These are phyloP conservation scores for Eupleurogrammus muticus DNA, from an alignment of 2,797 vertebrate genomes.

Conservation along the genomic window DNA sequence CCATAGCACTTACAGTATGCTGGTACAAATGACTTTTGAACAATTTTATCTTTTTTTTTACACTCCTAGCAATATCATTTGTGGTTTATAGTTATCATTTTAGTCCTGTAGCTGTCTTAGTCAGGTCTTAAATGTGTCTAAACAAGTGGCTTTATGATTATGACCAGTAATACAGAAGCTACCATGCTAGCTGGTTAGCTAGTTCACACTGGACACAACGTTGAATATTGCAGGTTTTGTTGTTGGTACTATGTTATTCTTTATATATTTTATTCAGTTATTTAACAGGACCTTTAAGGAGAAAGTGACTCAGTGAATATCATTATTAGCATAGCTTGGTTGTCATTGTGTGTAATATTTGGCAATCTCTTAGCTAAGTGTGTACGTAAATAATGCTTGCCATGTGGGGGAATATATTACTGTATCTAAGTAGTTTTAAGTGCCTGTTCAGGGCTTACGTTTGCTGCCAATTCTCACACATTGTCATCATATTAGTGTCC, in stretches of 20 bases:
- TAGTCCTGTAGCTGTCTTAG: constrained; percentile 27
- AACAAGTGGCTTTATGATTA: constrained; percentile 35
- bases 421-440: constrained; percentile 72
- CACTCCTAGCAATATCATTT: background rate
- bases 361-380: constrained; percentile 41
- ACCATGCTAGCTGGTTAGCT: constrained; percentile 14
- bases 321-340: constrained; percentile 39
- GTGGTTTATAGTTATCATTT: constrained; percentile 18
- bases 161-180: background rate
- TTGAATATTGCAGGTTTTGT: constrained; percentile 33
- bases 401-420: constrained; percentile 40
- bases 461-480: constrained; percentile 16
- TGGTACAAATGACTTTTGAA: constrained; percentile 15
- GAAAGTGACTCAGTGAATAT: constrained; percentile 30
- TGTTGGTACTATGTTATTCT: constrained; percentile 29
- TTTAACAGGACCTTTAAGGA: constrained; percentile 29
- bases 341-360: constrained; percentile 45
- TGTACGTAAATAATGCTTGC: constrained; percentile 52
- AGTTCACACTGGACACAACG: constrained; percentile 20
- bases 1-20: constrained; percentile 27
- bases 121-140: constrained; percentile 16
- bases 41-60: constrained; percentile 2
- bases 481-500: constrained; percentile 32
- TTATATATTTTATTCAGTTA: constrained; percentile 37
- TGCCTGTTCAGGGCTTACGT: constrained; percentile 73